Evolutionary conservation across 1,140 invertebrate genomes (phyloP).

Genomic region (Philotrypesis tridentata): DNA sequence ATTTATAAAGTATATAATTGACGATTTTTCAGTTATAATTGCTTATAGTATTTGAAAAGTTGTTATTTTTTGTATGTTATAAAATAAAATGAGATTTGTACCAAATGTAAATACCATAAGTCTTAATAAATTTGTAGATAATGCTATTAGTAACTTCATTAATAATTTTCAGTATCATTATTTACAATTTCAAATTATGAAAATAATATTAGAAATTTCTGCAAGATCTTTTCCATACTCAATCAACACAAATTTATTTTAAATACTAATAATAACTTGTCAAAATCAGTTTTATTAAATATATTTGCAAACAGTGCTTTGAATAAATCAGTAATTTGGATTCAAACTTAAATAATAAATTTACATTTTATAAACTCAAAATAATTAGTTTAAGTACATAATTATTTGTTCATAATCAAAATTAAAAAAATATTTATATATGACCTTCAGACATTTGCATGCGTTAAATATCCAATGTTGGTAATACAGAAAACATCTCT

Average conservation of each 20-base stretch:
- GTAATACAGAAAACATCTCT: neutral
- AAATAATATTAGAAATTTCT: slow-evolving; percentile 1
- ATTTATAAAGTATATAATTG: slow-evolving; percentile 6
- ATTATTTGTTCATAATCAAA: no score
- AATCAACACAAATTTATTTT: no score
- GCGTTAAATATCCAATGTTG: neutral
- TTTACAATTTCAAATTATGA: neutral
- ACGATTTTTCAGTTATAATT: slow-evolving; percentile 26
- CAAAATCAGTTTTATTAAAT: no score
- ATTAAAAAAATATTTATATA: no score
- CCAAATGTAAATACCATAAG: slow-evolving; percentile 46
- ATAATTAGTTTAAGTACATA: no score
- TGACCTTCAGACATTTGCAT: no score
- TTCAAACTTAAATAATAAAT: no score
- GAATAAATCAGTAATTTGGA: no score
- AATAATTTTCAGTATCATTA: slow-evolving; percentile 16
- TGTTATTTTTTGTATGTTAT: slow-evolving; percentile 48
- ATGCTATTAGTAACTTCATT: slow-evolving; percentile 47
- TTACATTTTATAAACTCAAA: no score
- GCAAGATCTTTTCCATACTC: neutral
- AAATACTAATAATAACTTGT: no score
- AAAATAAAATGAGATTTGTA: slow-evolving; percentile 47
- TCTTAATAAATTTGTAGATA: slow-evolving; percentile 50
- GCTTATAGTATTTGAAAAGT: slow-evolving; percentile 25
- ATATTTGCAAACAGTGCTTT: no score